Conservation (phyloP, 2,797 vertebrate species). For the Semotilus atromaculatus region DNA sequence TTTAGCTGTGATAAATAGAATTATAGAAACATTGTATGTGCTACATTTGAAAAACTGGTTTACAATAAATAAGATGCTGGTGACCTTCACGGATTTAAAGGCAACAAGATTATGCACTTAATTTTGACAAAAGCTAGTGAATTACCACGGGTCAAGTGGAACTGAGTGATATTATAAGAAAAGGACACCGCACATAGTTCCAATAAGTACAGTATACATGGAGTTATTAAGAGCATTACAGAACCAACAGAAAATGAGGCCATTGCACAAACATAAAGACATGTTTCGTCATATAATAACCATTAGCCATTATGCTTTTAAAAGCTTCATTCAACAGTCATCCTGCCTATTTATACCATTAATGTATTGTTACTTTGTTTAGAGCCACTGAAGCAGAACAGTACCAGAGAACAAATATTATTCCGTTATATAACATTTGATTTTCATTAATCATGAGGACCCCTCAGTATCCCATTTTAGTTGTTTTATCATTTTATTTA, state of each 20-base stretch:
- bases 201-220: background rate
- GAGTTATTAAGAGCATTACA: background rate
- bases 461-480: background rate
- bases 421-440: conserved; percentile 5
- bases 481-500: background rate
- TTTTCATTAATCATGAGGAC: background rate
- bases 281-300: conserved; percentile 8
- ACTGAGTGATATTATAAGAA: background rate
- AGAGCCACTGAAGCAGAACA: conserved; percentile 8
- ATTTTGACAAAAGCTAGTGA: background rate
- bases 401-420: background rate
- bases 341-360: background rate
- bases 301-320: background rate
- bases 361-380: background rate
- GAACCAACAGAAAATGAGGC: conserved; percentile 1
- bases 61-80: background rate
- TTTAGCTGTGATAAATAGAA: background rate
- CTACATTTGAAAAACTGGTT: background rate
- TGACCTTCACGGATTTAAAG: background rate
- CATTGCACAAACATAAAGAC: conserved; percentile 31
- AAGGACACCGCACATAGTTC: background rate
- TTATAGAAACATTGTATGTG: background rate
- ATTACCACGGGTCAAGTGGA: background rate
- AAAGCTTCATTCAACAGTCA: conserved; percentile 10
- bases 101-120: background rate